phyloP scores from a whole-genome alignment of 2,113 vertebrate species.

The Prionailurus bengalensis region DNA sequence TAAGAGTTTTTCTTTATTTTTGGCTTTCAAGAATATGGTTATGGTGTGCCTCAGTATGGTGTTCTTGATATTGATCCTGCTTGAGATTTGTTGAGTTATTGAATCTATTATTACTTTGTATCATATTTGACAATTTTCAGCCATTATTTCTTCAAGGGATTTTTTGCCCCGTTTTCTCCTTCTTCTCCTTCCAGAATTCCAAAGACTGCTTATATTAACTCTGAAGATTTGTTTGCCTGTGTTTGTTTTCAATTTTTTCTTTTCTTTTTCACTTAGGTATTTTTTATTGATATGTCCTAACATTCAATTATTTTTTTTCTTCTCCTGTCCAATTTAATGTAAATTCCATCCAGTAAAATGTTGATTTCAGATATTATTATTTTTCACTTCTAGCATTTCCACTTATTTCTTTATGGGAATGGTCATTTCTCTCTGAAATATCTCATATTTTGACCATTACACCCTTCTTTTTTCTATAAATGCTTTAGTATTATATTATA shows the following conservation, averaged over 20 bases:
- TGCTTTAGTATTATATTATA: background rate
- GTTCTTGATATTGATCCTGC: background rate
- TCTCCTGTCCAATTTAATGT: background rate
- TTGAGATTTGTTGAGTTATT: background rate
- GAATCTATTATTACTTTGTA: background rate
- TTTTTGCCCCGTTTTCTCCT: background rate
- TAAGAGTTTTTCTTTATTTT: background rate
- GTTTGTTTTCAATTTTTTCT: constrained; percentile 27
- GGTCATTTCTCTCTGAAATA: constrained; percentile 16
- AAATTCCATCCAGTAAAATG: constrained; percentile 15
- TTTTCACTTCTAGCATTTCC: background rate
- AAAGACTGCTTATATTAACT: background rate
- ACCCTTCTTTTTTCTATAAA: background rate
- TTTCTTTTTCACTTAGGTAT: background rate
- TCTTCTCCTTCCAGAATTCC: background rate
- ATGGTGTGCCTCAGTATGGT: background rate
- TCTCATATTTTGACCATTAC: background rate
- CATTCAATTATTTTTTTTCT: background rate
- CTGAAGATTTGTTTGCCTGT: background rate
- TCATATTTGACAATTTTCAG: background rate
- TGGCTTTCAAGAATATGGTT: background rate
- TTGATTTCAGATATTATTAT: background rate
- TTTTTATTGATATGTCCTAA: background rate
- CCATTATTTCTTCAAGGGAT: background rate
- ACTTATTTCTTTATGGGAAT: background rate